phyloP scores from a whole-genome alignment of 92 coral and sea anemone species.

The Phenganax marumi region DNA sequence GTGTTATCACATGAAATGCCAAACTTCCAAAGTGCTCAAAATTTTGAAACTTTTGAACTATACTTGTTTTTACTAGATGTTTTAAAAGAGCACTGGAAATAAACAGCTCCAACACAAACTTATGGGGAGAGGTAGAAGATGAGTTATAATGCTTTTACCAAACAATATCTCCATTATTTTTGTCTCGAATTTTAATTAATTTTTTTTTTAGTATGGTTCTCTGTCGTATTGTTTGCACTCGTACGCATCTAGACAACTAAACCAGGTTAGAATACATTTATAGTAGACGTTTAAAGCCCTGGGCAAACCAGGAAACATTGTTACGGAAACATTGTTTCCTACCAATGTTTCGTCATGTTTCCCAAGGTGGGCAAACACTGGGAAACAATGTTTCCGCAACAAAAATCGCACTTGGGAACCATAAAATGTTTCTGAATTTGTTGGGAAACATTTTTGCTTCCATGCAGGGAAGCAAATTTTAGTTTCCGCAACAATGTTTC shows the following conservation, averaged over 20 bases:
- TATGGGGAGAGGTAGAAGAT: conserved; percentile 82
- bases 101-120: conserved; percentile 88
- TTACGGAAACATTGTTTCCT: too few relatives aligned
- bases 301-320: too few relatives aligned
- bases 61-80: conserved; percentile 52
- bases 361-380: too few relatives aligned
- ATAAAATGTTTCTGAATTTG: too few relatives aligned
- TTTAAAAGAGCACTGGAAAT: conserved; percentile 94
- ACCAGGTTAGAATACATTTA: conserved; percentile 62
- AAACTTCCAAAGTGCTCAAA: background rate
- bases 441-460: background rate
- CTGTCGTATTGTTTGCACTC: conserved; percentile 88
- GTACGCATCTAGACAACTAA: conserved; percentile 92
- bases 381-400: too few relatives aligned
- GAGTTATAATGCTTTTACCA: background rate
- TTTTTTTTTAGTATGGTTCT: conserved; percentile 73
- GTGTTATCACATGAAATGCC: background rate
- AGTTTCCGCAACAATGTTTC: too few relatives aligned
- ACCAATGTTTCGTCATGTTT: too few relatives aligned
- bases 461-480: conserved; percentile 6
- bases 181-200: background rate
- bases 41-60: background rate
- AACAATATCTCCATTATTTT: background rate
- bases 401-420: too few relatives aligned
- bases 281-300: background rate